Base-by-base conservation (phyloP, 2,797 vertebrate species). In the Hypotaenidia philippensis region DNA sequence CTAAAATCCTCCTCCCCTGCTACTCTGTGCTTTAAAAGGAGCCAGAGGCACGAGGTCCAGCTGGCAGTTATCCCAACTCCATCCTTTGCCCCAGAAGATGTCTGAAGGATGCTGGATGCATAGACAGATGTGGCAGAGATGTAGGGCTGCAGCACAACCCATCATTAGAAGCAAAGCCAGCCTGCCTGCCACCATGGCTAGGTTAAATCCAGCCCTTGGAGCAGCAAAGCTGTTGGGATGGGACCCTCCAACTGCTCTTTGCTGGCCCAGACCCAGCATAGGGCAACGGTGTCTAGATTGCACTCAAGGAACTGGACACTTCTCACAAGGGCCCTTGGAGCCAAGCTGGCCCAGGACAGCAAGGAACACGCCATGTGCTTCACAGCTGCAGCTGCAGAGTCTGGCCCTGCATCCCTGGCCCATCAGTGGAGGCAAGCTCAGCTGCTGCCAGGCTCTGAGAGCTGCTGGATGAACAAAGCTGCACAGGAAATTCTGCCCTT, bases 281-380 rank as follows among this genome's bases (percentile, higher is more conserved):
- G 49, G 60, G 4, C 27, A 57, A 16, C 0, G 0, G 34, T 0
- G 2, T 15, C 68, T 6, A 21, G 21, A 17, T 2, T 6, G 10
- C 20, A 7, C 60, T 8, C 26, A 18, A 3, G 47, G 40, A 26
- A n/a, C 29, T 13, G 61, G 57, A n/a, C 1, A 1, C 2, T 9
- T 9, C 82, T 57, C 19, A 70, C 1, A 5, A 78, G 15, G 29
- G 17, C 47, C 50, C 70, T 7, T 5, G 20, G 63, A 52, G 61
- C 17, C 17, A 52, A 32, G 57, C 57, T 76, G 71, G 36, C 45
- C 72, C 57, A 38, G 85, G 71, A 38, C 71, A 83, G 44, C 44
- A 3, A 44, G 36, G 40, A 34, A 57, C 6, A 13, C 31, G 55
- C 45, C 36, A 0, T 0, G 21, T 0, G 7, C 40, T 34, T 27